Evolutionary conservation across 2,797 vertebrate genomes (phyloP), one percentile per base, ranked within the genome.

Genomic region (Coregonus suidteri): DNA sequence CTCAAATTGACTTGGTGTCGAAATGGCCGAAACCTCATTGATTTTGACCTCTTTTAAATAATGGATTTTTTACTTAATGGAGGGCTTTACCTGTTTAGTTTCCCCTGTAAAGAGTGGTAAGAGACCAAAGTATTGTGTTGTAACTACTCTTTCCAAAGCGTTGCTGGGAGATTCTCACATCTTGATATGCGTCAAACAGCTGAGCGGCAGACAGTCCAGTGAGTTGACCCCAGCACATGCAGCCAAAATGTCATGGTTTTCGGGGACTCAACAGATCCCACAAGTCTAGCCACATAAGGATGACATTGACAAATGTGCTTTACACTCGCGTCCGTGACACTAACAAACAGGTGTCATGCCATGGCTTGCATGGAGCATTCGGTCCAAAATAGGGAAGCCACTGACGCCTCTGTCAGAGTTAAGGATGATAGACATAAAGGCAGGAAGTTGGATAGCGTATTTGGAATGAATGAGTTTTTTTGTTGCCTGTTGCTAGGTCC

Each of bases 271-370:
- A 85, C 77, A 82, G 34, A 83, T 83, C 78, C 81, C 72, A 73
- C 77, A 78, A 52, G 75, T 77, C 69, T 51, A 68, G 71, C 14
- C 81, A 79, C 79, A 75, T 77, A 82, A 85, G 83, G 76, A 85
- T 70, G 13, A 35, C 14, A 70, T 35, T 16, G 51, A 71, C 64
- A 47, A 67, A 59, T 71, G 67, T 62, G 7, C 41, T 47, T 13
- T 13, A 67, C 59, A 65, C 16, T 76, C 41, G 7, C 25, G 13
- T 78, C 65, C 41, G 11, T 74, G 77, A 80, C 74, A 62, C 15
- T 16, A 35, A 66, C 9, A n/a, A 79, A 86, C 85, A 90, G 82
- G 79, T 88, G 81, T 75, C 79, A 81, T 69, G 75, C 65, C n/a
- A 62, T 71, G 41, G 70, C 54, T 56, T 18, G 54, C 54, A 56